Evolutionary conservation across 2,888 invertebrate species (phyloP), one percentile per base, ranked within the genome.

Genomic region (Synergus umbraculus): DNA sequence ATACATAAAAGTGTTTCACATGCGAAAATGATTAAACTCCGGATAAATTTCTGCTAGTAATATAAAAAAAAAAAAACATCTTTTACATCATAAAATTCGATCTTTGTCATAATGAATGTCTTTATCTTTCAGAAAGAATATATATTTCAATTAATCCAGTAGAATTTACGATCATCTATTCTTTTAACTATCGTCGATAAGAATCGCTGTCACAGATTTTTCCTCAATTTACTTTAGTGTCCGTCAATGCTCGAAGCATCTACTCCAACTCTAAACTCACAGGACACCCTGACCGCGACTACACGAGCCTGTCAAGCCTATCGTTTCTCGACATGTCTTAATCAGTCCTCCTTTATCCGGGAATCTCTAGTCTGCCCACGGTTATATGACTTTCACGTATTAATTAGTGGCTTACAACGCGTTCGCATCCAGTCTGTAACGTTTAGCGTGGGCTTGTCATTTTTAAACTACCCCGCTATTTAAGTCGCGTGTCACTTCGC

Each of bases 341-440:
- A 88, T 88, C 86, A 81, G 78, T 83, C 79, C 67, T 66, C 15
- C 54, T 66, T 85, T 86, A 87, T 87, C 87, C 76, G 73, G 43
- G 64, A 67, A 87, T 87, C 87, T 85, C 80, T 65, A 49, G 73
- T 77, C 83, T 84, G 83, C 83, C 84, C 80, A 87, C 86, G 84
- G 77, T 83, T 83, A 83, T 85, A 86, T 87, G 87, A 89, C 88
- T 88, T 86, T 89, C 88, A 87, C 87, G 86, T 87, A 88, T 89
- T 89, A 89, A 89, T 89, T 89, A 89, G 87, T 83, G 76, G 80
- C 82, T 82, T 77, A 77, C 83, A 77, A 80, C 58, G 76, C 46
- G 29, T 60, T 7, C 64, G 18, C 41, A 18, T 15, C 60, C 76
- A 69, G 69, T 46, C 49, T 69, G 22, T 49, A 69, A 49, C 69